Conservation (phyloP, 1,140 invertebrate genomes). For the Atopsyche davidsoni region DNA sequence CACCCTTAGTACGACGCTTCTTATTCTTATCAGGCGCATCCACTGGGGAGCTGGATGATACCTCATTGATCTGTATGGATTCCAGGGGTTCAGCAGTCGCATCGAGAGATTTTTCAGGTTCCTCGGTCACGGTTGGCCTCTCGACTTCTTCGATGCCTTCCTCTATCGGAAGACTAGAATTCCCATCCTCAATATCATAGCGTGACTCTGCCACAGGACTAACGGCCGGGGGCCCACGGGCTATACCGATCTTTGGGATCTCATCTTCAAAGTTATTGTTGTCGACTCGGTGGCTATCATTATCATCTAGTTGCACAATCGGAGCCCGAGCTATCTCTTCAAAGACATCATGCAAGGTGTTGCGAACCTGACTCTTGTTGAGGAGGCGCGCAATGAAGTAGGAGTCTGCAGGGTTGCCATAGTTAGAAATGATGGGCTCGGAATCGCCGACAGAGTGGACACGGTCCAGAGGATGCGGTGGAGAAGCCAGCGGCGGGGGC, state of each 20-base stretch:
- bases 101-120: conserved; percentile 6
- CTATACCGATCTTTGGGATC: conserved; percentile 8
- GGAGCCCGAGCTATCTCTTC: conserved; percentile 32
- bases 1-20: conserved; percentile 30
- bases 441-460: conserved; percentile 31
- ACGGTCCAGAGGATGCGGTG: conserved; percentile 14
- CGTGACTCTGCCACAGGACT: not conserved
- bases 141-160: conserved; percentile 5
- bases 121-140: not conserved
- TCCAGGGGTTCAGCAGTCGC: conserved; percentile 34
- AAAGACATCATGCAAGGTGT: conserved; percentile 39
- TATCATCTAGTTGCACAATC: conserved; percentile 1
- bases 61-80: conserved; percentile 55
- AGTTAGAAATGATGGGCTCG: conserved; percentile 37
- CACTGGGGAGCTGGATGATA: conserved; percentile 50
- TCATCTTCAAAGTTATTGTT: conserved; percentile 30
- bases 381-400: conserved; percentile 44
- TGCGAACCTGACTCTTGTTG: conserved; percentile 38
- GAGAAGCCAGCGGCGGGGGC: conserved; percentile 37
- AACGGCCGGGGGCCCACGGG: not conserved
- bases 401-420: conserved; percentile 45
- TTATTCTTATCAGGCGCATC: conserved; percentile 36
- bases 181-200: too few species aligned
- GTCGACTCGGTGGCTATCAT: conserved; percentile 7
- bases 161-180: too few species aligned